Percentiles rank a stretch among this genome's conserved stretches.
Evolutionary conservation across 35 echinoderm and acorn worm species (phyloP).

Genomic region (Anneissia japonica): DNA sequence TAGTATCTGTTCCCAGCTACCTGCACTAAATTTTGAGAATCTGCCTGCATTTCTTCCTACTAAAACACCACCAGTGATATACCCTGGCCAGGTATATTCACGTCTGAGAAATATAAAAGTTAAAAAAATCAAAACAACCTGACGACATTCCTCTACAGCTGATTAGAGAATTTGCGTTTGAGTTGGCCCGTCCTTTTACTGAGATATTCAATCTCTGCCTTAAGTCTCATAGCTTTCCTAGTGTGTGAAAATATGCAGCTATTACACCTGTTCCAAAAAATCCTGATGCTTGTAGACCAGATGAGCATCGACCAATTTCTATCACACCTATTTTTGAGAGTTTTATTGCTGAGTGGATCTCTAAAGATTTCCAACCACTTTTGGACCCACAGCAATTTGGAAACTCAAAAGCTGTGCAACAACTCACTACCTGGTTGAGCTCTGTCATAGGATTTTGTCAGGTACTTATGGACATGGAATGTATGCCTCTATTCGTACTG

Average conservation of each 20-base stretch:
- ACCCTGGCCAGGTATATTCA: background rate
- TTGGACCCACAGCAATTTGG: slow-evolving; percentile 20
- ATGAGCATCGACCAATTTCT: background rate
- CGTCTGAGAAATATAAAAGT: background rate
- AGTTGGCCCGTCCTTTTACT: too few relatives aligned
- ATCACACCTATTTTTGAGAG: slow-evolving; percentile 11
- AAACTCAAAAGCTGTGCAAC: slow-evolving; percentile 9
- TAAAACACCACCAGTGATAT: background rate
- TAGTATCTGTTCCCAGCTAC: background rate
- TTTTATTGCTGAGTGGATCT: slow-evolving; percentile 28
- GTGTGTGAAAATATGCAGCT: too few relatives aligned
- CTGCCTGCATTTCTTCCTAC: background rate
- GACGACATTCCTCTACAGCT: background rate
- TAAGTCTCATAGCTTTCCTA: background rate
- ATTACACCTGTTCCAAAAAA: background rate
- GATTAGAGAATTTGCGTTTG: too few relatives aligned
- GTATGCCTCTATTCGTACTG: background rate
- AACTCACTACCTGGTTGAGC: slow-evolving; percentile 29
- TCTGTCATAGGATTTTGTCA: background rate
- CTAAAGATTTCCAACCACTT: background rate
- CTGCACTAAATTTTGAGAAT: background rate
- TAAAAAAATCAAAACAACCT: background rate
- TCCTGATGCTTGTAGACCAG: background rate
- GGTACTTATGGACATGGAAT: slow-evolving; percentile 4
- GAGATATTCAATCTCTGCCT: background rate